Evolutionary conservation across 2,113 vertebrate species (phyloP).

Genomic region (Cyphomyrus discorhynchus): DNA sequence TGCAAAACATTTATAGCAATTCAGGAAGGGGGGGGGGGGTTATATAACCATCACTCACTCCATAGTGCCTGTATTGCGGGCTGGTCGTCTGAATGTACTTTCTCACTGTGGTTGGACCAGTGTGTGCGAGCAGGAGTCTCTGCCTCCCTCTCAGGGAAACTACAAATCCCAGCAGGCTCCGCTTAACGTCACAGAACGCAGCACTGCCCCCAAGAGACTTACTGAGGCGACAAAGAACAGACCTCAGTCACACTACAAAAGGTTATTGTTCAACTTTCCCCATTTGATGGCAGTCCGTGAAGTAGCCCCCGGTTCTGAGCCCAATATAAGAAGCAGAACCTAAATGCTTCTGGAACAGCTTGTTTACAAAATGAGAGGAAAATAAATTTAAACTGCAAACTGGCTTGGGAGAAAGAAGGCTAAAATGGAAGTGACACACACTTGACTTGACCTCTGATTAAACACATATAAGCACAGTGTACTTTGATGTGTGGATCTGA

Average conservation of each 20-base stretch:
- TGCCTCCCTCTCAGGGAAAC: constrained; percentile 31
- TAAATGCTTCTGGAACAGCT: neutral
- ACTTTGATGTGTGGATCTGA: neutral
- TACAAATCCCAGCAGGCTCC: constrained; percentile 35
- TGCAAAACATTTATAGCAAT: neutral
- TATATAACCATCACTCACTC: constrained; percentile 64
- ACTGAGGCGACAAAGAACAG: constrained; percentile 63
- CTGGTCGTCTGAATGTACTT: constrained; percentile 52
- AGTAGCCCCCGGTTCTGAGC: neutral
- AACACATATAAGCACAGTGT: neutral
- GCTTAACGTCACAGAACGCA: constrained; percentile 18
- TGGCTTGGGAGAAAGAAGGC: neutral
- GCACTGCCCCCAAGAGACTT: constrained; percentile 49
- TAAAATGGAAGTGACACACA: neutral
- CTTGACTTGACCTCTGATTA: neutral
- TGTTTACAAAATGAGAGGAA: neutral
- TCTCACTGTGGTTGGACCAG: constrained; percentile 43
- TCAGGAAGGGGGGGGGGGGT: constrained; percentile 2
- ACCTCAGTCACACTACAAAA: constrained; percentile 53
- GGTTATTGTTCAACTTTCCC: constrained; percentile 44
- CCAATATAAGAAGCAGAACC: neutral
- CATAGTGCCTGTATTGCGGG: constrained; percentile 58
- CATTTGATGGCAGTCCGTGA: neutral
- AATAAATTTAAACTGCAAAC: neutral
- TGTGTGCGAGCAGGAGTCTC: constrained; percentile 29